Base-by-base conservation (phyloP, 1,140 invertebrate species). In the Copidosoma floridanum region DNA sequence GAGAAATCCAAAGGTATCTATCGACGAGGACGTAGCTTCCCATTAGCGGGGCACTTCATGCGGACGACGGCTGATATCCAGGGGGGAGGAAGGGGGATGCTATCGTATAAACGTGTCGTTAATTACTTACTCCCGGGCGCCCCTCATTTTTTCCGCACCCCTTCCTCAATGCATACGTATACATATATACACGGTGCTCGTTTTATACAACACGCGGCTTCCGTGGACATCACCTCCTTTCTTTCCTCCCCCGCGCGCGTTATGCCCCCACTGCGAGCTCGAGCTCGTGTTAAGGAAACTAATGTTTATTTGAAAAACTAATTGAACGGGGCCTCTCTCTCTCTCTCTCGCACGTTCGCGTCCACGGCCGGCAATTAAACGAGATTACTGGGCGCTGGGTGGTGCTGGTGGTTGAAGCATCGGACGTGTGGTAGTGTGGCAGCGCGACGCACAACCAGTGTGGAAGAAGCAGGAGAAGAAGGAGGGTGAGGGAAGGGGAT, bases 291-390 rank as follows among this genome's bases (percentile, higher is more conserved):
- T 80, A 80, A 79, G 75, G 78, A 79, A 80, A 80, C 76, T 80
- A 80, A 80, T 80, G 78, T 80, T 80, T 80, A 79, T 80, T 80
- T 80, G 78, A 80, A 80, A 80, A 79, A 80, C 78, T 79, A 80
- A 80, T 80, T 80, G 77, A 79, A 80, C 78, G 76, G 75, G 77
- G 29, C 29, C 29, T 12, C 6, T 32, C 29, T 46, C 43, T 20
- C 18, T 21, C 43, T 16, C 43, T 46, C 23, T n/a, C 20, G 24
- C 43, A 20, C n/a, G 23, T 27, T 72, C 73, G 76, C 75, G 77
- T 80, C 78, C 78, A 79, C 76, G 78, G 76, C 74, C 71, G 66
- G 76, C 77, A 80, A 80, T 80, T 79, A 80, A 79, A 79, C 75
- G 78, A 80, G 77, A 80, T 80, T 80, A 78, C 77, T 78, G 72